phyloP scores from a whole-genome alignment of 2,888 invertebrate species.

The Argynnis bischoffii region DNA sequence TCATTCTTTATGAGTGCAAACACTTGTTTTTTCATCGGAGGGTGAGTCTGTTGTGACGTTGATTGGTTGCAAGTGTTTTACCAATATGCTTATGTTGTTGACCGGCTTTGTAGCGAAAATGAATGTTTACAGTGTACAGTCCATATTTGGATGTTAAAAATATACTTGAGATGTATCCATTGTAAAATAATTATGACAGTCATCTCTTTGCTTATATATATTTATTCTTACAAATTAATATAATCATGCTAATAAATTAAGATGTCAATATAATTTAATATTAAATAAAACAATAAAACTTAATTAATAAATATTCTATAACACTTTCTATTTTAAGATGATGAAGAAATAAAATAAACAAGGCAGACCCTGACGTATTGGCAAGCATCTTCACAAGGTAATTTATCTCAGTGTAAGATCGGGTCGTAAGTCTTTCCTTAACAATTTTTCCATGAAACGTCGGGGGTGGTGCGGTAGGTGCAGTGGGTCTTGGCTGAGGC shows the following conservation, averaged over 20 bases:
- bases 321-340: too few species aligned
- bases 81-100: constrained; percentile 76
- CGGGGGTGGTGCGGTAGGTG: constrained; percentile 52
- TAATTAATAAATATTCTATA: too few species aligned
- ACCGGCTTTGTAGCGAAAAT: constrained; percentile 74
- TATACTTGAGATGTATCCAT: constrained; percentile 25
- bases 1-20: constrained; percentile 79
- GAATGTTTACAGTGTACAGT: constrained; percentile 63
- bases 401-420: constrained; percentile 46
- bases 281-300: too few species aligned
- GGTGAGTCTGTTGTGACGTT: constrained; percentile 68
- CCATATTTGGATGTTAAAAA: constrained; percentile 45
- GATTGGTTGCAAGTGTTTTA: constrained; percentile 77
- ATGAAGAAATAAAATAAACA: constrained; percentile 7
- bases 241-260: too few species aligned
- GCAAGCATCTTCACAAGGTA: constrained; percentile 36
- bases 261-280: too few species aligned
- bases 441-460: constrained; percentile 51
- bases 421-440: constrained; percentile 53
- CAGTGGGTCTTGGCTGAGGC: constrained; percentile 40
- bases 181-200: constrained; percentile 1
- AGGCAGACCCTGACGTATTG: constrained; percentile 22
- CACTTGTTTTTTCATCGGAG: constrained; percentile 71
- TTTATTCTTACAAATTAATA: too few species aligned
- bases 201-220: too few species aligned